These are phyloP conservation scores for Lepeophtheirus nordmannii DNA, from an alignment of 2,888 invertebrate species.

Conservation along the genomic window DNA sequence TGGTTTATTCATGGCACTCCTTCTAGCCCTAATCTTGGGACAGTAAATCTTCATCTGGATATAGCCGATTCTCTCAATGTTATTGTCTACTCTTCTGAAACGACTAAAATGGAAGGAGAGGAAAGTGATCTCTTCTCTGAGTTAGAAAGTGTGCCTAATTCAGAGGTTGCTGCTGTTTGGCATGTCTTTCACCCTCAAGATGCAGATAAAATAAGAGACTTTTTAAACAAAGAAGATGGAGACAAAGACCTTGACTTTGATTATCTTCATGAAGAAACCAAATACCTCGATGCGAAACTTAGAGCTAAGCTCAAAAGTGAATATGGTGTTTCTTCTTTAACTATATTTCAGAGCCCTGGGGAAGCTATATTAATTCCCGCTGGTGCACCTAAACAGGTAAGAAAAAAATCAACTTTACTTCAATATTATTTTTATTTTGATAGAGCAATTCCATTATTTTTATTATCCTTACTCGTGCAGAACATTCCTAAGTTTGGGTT, in stretches of 20 bases:
- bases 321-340: constrained; percentile 87
- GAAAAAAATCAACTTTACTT: not conserved
- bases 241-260: constrained; percentile 55
- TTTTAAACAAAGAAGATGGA: constrained; percentile 59
- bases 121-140: not conserved
- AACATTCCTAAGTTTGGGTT: not conserved
- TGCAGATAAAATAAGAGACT: constrained; percentile 85
- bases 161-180: constrained; percentile 88
- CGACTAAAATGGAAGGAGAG: constrained; percentile 39
- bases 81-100: constrained; percentile 84
- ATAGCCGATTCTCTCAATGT: constrained; percentile 94
- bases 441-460: not conserved
- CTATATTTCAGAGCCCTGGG: constrained; percentile 85
- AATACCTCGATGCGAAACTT: constrained; percentile 75
- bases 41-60: constrained; percentile 89
- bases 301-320: constrained; percentile 73
- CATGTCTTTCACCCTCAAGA: constrained; percentile 88
- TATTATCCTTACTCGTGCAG: not conserved
- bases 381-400: constrained; percentile 87
- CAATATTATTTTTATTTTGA: not conserved
- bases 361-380: constrained; percentile 97
- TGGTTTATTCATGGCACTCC: constrained; percentile 89
- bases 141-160: constrained; percentile 37
- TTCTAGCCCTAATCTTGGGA: constrained; percentile 45
- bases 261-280: constrained; percentile 81